Evolutionary conservation across 2,797 vertebrate species (phyloP).

Genomic region (Micrastur ruficollis): DNA sequence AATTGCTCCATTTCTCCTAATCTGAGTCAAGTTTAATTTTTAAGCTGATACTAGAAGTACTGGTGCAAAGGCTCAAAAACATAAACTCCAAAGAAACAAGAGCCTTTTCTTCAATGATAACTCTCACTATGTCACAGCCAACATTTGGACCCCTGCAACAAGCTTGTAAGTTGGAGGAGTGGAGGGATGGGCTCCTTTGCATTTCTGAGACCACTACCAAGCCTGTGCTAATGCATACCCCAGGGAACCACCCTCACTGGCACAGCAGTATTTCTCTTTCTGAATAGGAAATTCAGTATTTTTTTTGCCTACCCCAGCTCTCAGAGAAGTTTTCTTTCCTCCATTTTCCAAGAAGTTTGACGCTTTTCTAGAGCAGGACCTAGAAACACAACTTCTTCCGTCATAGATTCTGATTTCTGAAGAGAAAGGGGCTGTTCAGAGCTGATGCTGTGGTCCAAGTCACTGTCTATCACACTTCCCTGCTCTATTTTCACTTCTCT

Average conservation of each 20-base stretch:
- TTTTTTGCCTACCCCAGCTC: not conserved
- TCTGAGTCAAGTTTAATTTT: not conserved
- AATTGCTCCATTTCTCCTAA: not conserved
- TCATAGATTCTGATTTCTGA: conserved; percentile 40
- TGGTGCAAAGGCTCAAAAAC: not conserved
- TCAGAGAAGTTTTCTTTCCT: not conserved
- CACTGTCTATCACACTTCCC: conserved; percentile 65
- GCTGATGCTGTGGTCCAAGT: conserved; percentile 44
- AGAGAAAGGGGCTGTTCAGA: conserved; percentile 46
- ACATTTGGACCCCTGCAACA: not conserved
- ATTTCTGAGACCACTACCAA: not conserved
- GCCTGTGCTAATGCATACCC: not conserved
- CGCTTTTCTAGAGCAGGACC: conserved; percentile 31
- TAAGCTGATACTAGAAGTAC: not conserved
- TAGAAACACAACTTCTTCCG: conserved; percentile 51
- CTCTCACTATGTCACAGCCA: not conserved
- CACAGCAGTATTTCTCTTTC: not conserved
- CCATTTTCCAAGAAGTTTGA: conserved; percentile 1
- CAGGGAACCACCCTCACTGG: not conserved
- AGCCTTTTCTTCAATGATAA: not conserved
- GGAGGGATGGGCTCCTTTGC: not conserved
- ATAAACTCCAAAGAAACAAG: not conserved
- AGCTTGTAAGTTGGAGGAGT: not conserved
- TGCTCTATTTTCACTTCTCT: conserved; percentile 67
- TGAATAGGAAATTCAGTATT: not conserved